phyloP scores from a whole-genome alignment of 2,888 invertebrate genomes.

The Melikaiella ostensackeni region DNA sequence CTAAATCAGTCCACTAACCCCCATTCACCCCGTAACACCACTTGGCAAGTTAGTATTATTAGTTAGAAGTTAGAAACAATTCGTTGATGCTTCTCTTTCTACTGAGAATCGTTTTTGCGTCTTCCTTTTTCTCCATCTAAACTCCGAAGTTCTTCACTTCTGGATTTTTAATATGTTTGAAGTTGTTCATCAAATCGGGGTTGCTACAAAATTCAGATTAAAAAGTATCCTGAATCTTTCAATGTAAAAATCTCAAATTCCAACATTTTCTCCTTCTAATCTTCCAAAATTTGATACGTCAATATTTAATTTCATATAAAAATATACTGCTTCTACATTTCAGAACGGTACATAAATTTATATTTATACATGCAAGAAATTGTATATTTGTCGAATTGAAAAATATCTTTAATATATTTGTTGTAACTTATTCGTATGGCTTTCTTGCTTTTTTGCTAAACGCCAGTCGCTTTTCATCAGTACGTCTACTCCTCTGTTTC shows the following conservation, averaged over 20 bases:
- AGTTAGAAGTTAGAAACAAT: conserved; percentile 29
- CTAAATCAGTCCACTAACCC: conserved; percentile 67
- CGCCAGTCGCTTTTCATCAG: neutral
- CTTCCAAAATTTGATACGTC: no score
- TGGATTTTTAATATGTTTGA: neutral
- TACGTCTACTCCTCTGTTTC: conserved; percentile 26
- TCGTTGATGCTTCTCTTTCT: conserved; percentile 37
- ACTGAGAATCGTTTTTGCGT: conserved; percentile 39
- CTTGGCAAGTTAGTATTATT: conserved; percentile 40
- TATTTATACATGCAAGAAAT: no score
- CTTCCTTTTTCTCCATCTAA: conserved; percentile 5
- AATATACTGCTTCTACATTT: no score
- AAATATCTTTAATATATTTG: neutral
- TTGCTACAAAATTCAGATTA: neutral
- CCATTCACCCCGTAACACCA: conserved; percentile 65
- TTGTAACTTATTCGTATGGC: no score
- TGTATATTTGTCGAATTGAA: neutral
- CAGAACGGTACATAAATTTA: no score
- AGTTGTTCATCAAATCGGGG: neutral
- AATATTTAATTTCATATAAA: no score
- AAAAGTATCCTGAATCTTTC: neutral
- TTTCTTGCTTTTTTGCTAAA: conserved; percentile 13
- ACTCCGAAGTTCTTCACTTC: neutral
- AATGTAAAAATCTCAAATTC: neutral
- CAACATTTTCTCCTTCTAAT: no score